Evolutionary conservation across 2,888 invertebrate species (phyloP).

Genomic region (Dysmachus trigonus): DNA sequence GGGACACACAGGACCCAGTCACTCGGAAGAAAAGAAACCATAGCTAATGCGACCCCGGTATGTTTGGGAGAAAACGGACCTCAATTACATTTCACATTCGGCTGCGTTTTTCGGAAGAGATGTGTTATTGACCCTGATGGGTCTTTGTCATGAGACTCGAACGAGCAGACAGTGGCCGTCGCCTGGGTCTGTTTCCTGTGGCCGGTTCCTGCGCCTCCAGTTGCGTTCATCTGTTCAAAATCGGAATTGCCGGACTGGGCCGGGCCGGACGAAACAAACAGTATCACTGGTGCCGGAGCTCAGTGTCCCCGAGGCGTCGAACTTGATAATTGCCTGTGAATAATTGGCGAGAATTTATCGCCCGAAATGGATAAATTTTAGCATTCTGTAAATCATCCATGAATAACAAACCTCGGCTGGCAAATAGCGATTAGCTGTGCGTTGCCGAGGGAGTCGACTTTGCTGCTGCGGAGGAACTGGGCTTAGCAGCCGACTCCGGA

Average conservation of each 20-base stretch:
- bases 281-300: neutral
- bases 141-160: neutral
- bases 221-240: slow-evolving; percentile 17
- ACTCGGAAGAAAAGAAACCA: slow-evolving; percentile 8
- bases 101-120: slow-evolving; percentile 22
- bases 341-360: slow-evolving; percentile 31
- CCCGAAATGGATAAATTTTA: slow-evolving; percentile 22
- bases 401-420: slow-evolving; percentile 4
- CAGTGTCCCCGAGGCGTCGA: neutral
- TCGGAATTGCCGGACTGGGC: neutral
- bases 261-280: slow-evolving; percentile 6
- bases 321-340: slow-evolving; percentile 34
- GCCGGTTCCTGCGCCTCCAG: neutral
- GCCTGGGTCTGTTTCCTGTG: neutral
- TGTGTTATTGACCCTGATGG: slow-evolving; percentile 29
- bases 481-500: neutral
- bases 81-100: slow-evolving; percentile 36
- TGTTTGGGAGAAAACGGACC: slow-evolving; percentile 13
- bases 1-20: neutral
- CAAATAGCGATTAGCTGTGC: neutral
- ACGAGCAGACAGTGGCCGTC: neutral
- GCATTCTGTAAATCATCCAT: slow-evolving; percentile 22
- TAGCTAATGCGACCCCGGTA: slow-evolving; percentile 6
- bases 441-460: neutral
- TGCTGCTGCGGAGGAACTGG: neutral